Evolutionary conservation across 1,140 invertebrate genomes (phyloP), one percentile per base, ranked within the genome.

Genomic region (Zaprionus nigranus): DNA sequence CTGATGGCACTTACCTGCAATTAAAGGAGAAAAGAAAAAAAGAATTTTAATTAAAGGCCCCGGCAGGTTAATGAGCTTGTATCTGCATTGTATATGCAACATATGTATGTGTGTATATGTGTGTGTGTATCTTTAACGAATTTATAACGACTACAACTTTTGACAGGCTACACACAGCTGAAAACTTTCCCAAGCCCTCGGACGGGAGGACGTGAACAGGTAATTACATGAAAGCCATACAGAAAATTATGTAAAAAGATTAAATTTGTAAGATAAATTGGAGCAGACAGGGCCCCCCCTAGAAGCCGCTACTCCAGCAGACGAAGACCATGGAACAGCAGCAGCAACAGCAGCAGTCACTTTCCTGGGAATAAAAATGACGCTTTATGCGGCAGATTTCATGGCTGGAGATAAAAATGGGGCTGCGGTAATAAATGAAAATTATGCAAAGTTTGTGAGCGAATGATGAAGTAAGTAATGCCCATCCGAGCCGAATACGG

Each of bases 261-360:
- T 87, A 87, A 87, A 87, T 87, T 87, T 87, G 84, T 88, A 84
- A 88, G 84, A 87, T 87, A 87, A 88, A 88, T 87, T 81, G 78
- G 84, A 88, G 81, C 69, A 78, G 77, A 58, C 59, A 46, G n/a
- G 40, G 17, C 40, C 40, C 40, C 40, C 30, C 66, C 15, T 53
- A 13, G 34, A 34, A 30, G 30, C 38, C 20, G 9, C 57, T 17
- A 7, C 57, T 30, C 34, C 22, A 7, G 59, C 36, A 22, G 73
- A 11, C 9, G 0, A 46, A 58, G 73, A 75, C 72, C 72, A n/a
- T n/a, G 72, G 72, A 75, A 75, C 34, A 68, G 30, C 22, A 20
- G 26, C 24, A 22, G 26, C 22, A 20, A 17, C 24, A 22, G 26
- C 61, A 17, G 54, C 36, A 26, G 53, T 59, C 70, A 60, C 71